Percentiles rank a stretch among this genome's conserved stretches.
Evolutionary conservation across 2,113 vertebrate genomes (phyloP).

Genomic region (Microtus pennsylvanicus): DNA sequence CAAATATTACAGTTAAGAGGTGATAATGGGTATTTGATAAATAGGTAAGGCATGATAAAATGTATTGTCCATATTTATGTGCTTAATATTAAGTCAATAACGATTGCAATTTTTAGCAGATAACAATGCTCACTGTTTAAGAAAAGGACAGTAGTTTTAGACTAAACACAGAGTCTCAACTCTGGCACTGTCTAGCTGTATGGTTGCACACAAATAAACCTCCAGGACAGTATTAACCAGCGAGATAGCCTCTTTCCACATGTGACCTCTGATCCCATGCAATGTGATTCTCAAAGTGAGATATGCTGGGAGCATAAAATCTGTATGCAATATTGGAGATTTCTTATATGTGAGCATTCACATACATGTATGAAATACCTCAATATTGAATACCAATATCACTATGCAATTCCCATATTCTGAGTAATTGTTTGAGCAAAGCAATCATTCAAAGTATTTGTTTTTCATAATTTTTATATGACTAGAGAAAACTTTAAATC

Average conservation of each 20-base stretch:
- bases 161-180: neutral
- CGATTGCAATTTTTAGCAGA: neutral
- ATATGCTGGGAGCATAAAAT: neutral
- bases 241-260: neutral
- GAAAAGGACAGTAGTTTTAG: constrained; percentile 2
- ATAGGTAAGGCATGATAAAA: neutral
- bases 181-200: neutral
- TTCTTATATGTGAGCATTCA: neutral
- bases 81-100: neutral
- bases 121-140: neutral
- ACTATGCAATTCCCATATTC: neutral
- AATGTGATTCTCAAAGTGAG: neutral
- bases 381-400: neutral
- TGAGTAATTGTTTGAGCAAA: neutral
- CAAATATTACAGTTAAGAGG: neutral
- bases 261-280: neutral
- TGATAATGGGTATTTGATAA: neutral
- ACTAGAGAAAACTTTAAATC: neutral
- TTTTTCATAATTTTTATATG: constrained; percentile 12
- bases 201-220: neutral
- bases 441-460: constrained; percentile 9
- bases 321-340: neutral
- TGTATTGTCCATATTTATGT: neutral
- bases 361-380: neutral
- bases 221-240: neutral